A percentile compares a stretch with the other conserved stretches of the same genome.
Evolutionary conservation across 2,113 vertebrate genomes (phyloP).

Genomic region (Caranx melampygus): DNA sequence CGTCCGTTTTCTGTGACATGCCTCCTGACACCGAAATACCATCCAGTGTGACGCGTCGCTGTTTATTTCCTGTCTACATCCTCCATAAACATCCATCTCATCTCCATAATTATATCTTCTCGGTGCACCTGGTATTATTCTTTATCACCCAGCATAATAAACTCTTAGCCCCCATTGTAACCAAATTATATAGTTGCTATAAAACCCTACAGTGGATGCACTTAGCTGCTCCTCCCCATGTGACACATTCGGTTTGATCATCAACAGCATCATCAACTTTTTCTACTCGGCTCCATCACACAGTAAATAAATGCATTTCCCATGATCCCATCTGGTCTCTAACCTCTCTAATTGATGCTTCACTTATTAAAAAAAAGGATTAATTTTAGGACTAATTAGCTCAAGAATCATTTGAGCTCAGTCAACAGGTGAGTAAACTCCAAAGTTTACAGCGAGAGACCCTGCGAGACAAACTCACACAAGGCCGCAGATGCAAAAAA

Average conservation of each 20-base stretch:
- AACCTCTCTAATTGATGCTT: constrained; percentile 31
- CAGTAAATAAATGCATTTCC: constrained; percentile 53
- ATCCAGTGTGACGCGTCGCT: constrained; percentile 17
- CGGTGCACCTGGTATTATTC: constrained; percentile 74
- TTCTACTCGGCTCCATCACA: constrained; percentile 31
- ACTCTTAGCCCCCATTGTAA: constrained; percentile 74
- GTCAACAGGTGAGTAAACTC: constrained; percentile 49
- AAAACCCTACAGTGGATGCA: constrained; percentile 63
- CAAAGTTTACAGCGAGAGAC: constrained; percentile 10
- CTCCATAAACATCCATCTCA: constrained; percentile 65
- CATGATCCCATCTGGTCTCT: constrained; percentile 49
- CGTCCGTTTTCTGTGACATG: not conserved
- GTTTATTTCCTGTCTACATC: constrained; percentile 55
- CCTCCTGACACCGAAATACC: constrained; percentile 15
- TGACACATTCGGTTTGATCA: constrained; percentile 53
- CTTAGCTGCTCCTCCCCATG: constrained; percentile 48
- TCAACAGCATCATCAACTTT: constrained; percentile 59
- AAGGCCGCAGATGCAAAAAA: not conserved
- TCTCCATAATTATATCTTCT: constrained; percentile 73
- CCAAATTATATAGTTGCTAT: constrained; percentile 75
- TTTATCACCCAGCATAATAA: constrained; percentile 76
- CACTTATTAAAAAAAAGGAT: constrained; percentile 29
- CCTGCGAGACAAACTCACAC: not conserved
- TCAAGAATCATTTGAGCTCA: constrained; percentile 52
- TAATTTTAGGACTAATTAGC: constrained; percentile 47